Evolutionary conservation across 2,797 vertebrate species (phyloP), one percentile per base, ranked within the genome.

Genomic region (Adrianichthys oophorus): DNA sequence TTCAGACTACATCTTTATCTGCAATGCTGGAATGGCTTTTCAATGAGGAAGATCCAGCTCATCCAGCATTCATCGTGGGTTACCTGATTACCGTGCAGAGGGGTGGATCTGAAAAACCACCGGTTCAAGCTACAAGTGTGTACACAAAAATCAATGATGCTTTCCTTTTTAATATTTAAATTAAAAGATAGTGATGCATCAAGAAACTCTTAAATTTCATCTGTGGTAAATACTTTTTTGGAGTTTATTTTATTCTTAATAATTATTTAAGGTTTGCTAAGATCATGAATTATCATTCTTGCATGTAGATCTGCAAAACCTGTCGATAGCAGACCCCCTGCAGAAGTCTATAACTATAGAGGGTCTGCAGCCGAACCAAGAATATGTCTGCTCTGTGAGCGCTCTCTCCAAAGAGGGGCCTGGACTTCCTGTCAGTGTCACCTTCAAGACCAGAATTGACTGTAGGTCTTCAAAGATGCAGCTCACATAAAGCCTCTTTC

Each of bases 51-150:
- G 74, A 92, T 52, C 76, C 75, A 0, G 59, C 70, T 43, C 91
- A 90, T 0, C 10, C 70, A 0, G 92, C 93, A 1, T 96, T 95
- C 60, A 62, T 96, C 68, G 87, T 46, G 50, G 94, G 94, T 14
- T 96, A 95, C 59, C 24, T 57, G 59, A 72, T 91, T 10, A 79
- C 54, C 0, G 52, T 69, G 41, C 59, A 72, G 51, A 48, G 69
- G 21, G 54, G 12, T 3, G 64, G 40, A 50, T n/a, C 58, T 7
- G 45, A 63, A 13, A 15, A 0, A 5, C 19, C 4, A 41, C 13
- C 18, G 5, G 45, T 52, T 63, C 48, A 43, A 42, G 15, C 7
- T 48, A n/a, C 7, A 37, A 49, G 77, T 74, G 24, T 42, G 72
- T 55, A 26, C 63, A 59, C 14, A 57, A 5, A 53, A 49, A 46